Conservation (phyloP, 2,888 invertebrate species). For the Ichneumoninae sp. region DNA sequence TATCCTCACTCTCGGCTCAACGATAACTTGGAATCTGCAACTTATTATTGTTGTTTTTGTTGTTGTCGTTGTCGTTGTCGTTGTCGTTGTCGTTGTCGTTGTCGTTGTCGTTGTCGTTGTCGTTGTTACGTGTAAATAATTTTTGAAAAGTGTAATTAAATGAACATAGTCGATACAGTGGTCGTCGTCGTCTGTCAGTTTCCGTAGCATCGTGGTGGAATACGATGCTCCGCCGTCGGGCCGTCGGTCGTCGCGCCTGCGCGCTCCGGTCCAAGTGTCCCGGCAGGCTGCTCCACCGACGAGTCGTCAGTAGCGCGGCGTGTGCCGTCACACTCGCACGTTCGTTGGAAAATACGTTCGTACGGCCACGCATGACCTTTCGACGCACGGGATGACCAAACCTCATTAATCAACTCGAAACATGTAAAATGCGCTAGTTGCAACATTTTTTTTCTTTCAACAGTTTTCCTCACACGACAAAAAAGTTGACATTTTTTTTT, state of each 20-base stretch:
- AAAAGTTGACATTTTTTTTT: not conserved
- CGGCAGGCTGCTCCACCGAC: constrained; percentile 74
- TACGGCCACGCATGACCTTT: constrained; percentile 44
- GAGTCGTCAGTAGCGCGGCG: constrained; percentile 83
- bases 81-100: not conserved
- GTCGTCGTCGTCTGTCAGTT: not conserved
- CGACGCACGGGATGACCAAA: constrained; percentile 29
- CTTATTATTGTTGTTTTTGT: not conserved
- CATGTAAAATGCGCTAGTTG: constrained; percentile 10
- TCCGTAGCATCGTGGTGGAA: not conserved
- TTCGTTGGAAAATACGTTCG: constrained; percentile 67
- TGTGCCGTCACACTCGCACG: constrained; percentile 83
- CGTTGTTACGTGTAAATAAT: not conserved
- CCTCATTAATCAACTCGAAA: constrained; percentile 30
- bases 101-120: too few relatives aligned
- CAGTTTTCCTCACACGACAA: not conserved
- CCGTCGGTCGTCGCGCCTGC: constrained; percentile 71
- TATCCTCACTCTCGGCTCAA: not conserved
- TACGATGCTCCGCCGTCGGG: constrained; percentile 13
- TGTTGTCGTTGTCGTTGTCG: too few relatives aligned
- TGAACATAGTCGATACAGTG: not conserved
- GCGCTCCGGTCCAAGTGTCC: constrained; percentile 69
- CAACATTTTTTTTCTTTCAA: not conserved
- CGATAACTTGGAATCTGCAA: not conserved
- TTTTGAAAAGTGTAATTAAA: not conserved